Conservation (phyloP, 2,113 vertebrate species). For the Eptatretus burgeri region DNA sequence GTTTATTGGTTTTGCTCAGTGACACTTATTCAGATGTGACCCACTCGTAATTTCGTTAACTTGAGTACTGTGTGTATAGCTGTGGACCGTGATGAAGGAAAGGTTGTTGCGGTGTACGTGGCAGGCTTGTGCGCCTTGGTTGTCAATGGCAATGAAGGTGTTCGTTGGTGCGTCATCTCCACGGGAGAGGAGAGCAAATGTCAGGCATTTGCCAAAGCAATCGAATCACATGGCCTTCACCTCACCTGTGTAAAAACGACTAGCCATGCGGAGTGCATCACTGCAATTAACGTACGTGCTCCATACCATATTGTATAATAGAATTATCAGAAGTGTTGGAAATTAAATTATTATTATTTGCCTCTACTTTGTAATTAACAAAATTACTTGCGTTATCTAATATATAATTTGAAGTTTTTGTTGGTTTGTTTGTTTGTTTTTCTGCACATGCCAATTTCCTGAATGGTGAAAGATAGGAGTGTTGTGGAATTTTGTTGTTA, state of each 20-base stretch:
- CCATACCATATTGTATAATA: neutral
- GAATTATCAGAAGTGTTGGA: neutral
- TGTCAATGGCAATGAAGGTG: neutral
- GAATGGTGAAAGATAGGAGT: too few relatives aligned
- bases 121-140: neutral
- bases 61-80: too few relatives aligned
- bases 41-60: too few relatives aligned
- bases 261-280: neutral
- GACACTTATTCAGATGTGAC: too few relatives aligned
- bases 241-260: neutral
- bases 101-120: too few relatives aligned
- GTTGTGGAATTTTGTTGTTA: too few relatives aligned
- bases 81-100: too few relatives aligned
- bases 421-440: too few relatives aligned
- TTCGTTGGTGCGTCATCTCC: conserved; percentile 4
- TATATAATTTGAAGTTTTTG: neutral
- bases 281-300: neutral
- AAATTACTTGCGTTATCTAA: neutral
- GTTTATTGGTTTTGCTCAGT: too few relatives aligned
- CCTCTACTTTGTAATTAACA: neutral
- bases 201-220: neutral
- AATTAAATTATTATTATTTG: neutral
- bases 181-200: neutral
- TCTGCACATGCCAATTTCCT: too few relatives aligned
- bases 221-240: neutral